A percentile compares a stretch with the other conserved stretches of the same genome.
phyloP scores from a whole-genome alignment of 2,113 vertebrate genomes.

The Coturnix japonica region DNA sequence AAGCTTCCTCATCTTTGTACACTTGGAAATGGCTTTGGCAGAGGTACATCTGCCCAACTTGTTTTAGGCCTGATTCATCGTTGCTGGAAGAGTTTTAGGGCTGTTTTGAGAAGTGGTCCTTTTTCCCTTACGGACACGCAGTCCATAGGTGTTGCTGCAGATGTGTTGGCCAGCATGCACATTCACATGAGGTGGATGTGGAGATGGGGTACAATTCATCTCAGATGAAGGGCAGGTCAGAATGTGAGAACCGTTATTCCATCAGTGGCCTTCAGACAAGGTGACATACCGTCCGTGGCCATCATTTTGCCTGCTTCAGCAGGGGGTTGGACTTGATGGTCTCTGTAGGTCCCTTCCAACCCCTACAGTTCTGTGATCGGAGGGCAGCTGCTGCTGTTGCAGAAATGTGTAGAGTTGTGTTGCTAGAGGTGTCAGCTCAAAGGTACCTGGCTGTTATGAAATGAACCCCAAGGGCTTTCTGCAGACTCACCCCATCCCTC shows the following conservation, averaged over 20 bases:
- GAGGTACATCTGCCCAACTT: not conserved
- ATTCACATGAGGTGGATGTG: accelerated
- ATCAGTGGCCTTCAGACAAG: not conserved
- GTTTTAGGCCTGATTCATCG: not conserved
- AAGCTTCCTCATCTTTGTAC: not conserved
- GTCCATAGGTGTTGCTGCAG: not conserved
- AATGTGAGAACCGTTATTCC: not conserved
- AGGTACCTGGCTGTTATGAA: not conserved
- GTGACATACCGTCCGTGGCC: accelerated
- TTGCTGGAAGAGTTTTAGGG: not conserved
- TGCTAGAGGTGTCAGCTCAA: not conserved
- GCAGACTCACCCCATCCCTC: not conserved
- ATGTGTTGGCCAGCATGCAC: accelerated
- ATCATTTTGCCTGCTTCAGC: too few relatives aligned
- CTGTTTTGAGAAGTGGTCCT: not conserved
- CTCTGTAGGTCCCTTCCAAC: too few relatives aligned
- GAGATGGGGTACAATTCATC: accelerated
- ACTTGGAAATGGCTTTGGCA: not conserved
- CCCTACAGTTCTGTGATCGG: not conserved
- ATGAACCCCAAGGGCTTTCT: not conserved
- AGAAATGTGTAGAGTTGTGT: accelerated
- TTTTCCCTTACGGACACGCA: not conserved
- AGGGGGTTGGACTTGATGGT: not conserved
- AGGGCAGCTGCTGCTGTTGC: not conserved
- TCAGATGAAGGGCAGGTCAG: not conserved